Conservation (phyloP, 2,888 invertebrate genomes). For the Chrysomela aeneicollis region DNA sequence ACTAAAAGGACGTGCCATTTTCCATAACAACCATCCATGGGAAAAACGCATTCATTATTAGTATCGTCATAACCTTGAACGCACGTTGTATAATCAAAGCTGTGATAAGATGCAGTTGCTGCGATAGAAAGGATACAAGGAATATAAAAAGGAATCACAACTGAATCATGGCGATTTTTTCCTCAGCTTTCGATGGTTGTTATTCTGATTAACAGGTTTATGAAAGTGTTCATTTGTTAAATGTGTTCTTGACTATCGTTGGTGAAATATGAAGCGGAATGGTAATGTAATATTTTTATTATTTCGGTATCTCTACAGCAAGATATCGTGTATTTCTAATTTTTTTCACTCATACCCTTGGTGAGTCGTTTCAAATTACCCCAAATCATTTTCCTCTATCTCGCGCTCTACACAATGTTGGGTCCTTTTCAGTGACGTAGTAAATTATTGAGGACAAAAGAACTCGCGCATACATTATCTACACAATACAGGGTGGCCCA, state of each 20-base stretch:
- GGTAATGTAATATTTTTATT: background rate
- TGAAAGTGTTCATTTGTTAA: background rate
- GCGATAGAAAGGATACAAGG: background rate
- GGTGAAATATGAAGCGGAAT: background rate
- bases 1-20: slow-evolving; percentile 13
- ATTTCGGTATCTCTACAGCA: no score
- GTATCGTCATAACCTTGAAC: slow-evolving; percentile 8
- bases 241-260: background rate
- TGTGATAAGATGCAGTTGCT: background rate
- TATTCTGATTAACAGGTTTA: no score
- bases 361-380: background rate
- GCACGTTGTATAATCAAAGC: slow-evolving; percentile 1
- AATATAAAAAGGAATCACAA: no score
- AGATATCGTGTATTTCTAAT: no score
- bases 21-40: slow-evolving; percentile 15
- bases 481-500: no score
- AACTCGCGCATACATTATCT: background rate
- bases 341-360: no score
- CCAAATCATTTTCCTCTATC: background rate
- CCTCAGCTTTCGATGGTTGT: background rate
- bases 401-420: background rate
- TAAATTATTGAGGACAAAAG: background rate
- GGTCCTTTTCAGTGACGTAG: background rate
- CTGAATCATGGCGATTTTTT: background rate
- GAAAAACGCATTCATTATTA: slow-evolving; percentile 13